Base-by-base conservation (phyloP, 2,888 invertebrate species). In the Hymenopus coronatus region DNA sequence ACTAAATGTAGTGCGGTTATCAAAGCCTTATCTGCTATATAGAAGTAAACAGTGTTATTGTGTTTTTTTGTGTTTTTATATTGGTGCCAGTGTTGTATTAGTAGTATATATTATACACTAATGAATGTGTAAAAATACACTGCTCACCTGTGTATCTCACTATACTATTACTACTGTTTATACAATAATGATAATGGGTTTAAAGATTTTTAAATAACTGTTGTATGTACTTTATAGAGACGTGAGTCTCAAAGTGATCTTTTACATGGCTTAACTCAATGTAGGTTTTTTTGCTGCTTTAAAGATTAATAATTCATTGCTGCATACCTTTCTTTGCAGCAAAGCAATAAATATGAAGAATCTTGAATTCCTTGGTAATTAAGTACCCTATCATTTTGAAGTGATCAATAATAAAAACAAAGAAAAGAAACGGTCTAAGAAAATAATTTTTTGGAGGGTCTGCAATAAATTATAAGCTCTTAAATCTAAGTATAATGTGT, bases 11-110 rank as follows among this genome's bases (percentile, higher is more conserved):
- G 54, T 70, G 54, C 54, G 20, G 25, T 70, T 70, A 4, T 70
- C 20, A 70, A 25, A 70, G 20, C 20, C 20, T 70, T 70, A 70
- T 70, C 20, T 70, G 54, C 54, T 70, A 6, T 25, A 70, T 70
- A 70, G 54, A 70, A 70, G 54, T 70, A 20, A 70, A 70, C 54
- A 70, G 54, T 70, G 54, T 70, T 70, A 70, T 70, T 70, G 54
- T 70, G 54, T 70, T 84, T 84, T 84, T 88, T 27, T 70, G 82
- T 84, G 81, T 84, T 88, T 88, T 84, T 88, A 84, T 84, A 84
- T 88, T 88, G 70, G 84, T 84, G 84, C 84, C 81, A 81, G 28
- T 84, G 28, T 84, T 84, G 40, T 88, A 84, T 70, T 70, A 20
- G 20, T 20, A 70, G 15, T 70, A 70, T 20, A 25, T 70, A 20